Evolutionary conservation across 2,113 vertebrate species (phyloP).

Genomic region (Glaucidium brasilianum): DNA sequence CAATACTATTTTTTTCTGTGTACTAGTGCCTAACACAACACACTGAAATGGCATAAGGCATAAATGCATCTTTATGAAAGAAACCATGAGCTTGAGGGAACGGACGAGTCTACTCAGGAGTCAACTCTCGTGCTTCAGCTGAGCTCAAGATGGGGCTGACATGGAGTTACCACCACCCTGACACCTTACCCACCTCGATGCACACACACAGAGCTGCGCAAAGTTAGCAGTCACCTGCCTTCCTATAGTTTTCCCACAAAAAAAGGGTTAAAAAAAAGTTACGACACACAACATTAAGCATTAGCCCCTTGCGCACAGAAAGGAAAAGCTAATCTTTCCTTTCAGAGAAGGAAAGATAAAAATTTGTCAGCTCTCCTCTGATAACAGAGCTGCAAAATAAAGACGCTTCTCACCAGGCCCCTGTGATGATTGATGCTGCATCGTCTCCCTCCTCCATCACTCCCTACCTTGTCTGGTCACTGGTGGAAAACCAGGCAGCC

Average conservation of each 20-base stretch:
- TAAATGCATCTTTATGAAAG: constrained; percentile 61
- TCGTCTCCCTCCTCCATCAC: constrained; percentile 70
- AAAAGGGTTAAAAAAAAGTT: neutral
- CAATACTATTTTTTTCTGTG: constrained; percentile 59
- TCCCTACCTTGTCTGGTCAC: constrained; percentile 80
- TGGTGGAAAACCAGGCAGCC: constrained; percentile 76
- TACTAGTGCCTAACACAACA: constrained; percentile 67
- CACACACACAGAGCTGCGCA: neutral
- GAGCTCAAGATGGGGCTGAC: neutral
- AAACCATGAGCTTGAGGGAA: constrained; percentile 42
- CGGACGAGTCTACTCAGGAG: constrained; percentile 28
- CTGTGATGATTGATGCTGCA: constrained; percentile 83
- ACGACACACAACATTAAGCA: constrained; percentile 40
- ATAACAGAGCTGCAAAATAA: constrained; percentile 21
- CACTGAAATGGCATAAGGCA: constrained; percentile 64
- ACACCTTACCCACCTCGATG: neutral
- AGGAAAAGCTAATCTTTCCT: constrained; percentile 32
- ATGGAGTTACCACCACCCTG: constrained; percentile 4
- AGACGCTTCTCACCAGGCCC: constrained; percentile 74
- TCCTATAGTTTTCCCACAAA: constrained; percentile 27
- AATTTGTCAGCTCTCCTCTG: constrained; percentile 44
- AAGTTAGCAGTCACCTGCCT: constrained; percentile 10
- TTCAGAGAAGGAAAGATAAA: constrained; percentile 12
- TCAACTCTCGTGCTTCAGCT: neutral
- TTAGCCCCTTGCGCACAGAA: neutral